Base-by-base conservation (phyloP, 2,888 invertebrate species). In the Cheilosia scutellata region DNA sequence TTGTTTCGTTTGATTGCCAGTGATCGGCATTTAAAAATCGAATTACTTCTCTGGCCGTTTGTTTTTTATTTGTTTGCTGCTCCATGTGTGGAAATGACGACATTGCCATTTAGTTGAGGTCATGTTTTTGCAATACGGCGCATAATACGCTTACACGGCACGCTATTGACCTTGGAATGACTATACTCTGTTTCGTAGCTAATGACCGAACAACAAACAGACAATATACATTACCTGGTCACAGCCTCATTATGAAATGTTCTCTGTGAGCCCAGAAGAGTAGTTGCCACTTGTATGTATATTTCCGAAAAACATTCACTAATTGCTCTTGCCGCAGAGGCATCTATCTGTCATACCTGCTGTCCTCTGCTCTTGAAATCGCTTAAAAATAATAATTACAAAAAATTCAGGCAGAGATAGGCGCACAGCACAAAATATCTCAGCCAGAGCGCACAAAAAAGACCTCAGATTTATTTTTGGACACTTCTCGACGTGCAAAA, bases 391-490 rank as follows among this genome's bases (percentile, higher is more conserved):
- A 84, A 75, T 75, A 76, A 84, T 75, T 42, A 65, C 72, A 78
- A 60, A 78, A 42, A 63, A 25, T 58, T 58, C 31, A 13, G 53
- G 40, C 11, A 42, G 9, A 29, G 25, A 57, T 33, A 53, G 37
- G 37, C 47, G 49, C 51, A 40, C 42, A 55, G 37, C 6, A n/a
- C 40, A n/a, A 9, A 49, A 11, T 25, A 25, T 11, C 11, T 25
- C 40, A 53, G 13, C 5, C 20, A 29, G 31, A 70, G 51, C 62
- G 63, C 53, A 78, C 4, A 75, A 82, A 51, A 82, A 71, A 82
- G 79, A 84, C 75, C 84, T 84, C 65, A 84, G 37, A 80, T 71
- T 75, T 84, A 84, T 84, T 84, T 84, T 84, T 80, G 80, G 84
- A 71, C 47, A 75, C 33, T 42, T 62, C 51, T 75, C 29, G 25